Conservation (phyloP, 2,797 vertebrate species). For the Enteromius afrohamiltoni region DNA sequence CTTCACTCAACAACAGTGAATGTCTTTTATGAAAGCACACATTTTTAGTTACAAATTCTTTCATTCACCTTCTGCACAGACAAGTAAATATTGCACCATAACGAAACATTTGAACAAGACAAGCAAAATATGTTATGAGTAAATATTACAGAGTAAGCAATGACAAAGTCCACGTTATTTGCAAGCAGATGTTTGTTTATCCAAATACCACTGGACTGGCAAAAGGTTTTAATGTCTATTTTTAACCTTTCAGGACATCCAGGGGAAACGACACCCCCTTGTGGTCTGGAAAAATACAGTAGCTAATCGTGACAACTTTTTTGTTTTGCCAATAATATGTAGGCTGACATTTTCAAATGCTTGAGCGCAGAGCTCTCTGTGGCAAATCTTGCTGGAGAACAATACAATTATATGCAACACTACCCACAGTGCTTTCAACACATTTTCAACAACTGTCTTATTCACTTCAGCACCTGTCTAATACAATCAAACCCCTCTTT, state of each 20-base stretch:
- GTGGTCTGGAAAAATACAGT: constrained; percentile 15
- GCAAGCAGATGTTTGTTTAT: neutral
- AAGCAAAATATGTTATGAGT: neutral
- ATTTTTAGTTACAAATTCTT: neutral
- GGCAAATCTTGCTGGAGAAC: constrained; percentile 4
- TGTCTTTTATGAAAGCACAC: constrained; percentile 10
- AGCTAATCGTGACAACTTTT: neutral
- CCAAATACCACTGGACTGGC: neutral
- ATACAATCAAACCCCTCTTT: constrained; percentile 18
- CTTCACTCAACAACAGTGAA: constrained; percentile 49
- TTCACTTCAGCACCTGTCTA: constrained; percentile 14
- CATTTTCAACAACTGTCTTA: constrained; percentile 18
- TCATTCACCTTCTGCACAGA: neutral
- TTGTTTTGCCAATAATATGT: constrained; percentile 1
- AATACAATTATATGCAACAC: constrained; percentile 32
- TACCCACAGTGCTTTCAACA: constrained; percentile 18
- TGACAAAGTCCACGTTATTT: constrained; percentile 1
- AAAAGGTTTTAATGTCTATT: neutral
- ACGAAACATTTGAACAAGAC: neutral
- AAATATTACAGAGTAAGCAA: neutral
- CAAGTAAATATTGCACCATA: neutral
- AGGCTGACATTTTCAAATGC: neutral
- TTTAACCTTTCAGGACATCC: constrained; percentile 5
- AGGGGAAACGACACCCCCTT: constrained; percentile 31
- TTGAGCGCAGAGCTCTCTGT: neutral